Evolutionary conservation across 2,113 vertebrate genomes (phyloP), one percentile per base, ranked within the genome.

Genomic region (Nettapus auritus): DNA sequence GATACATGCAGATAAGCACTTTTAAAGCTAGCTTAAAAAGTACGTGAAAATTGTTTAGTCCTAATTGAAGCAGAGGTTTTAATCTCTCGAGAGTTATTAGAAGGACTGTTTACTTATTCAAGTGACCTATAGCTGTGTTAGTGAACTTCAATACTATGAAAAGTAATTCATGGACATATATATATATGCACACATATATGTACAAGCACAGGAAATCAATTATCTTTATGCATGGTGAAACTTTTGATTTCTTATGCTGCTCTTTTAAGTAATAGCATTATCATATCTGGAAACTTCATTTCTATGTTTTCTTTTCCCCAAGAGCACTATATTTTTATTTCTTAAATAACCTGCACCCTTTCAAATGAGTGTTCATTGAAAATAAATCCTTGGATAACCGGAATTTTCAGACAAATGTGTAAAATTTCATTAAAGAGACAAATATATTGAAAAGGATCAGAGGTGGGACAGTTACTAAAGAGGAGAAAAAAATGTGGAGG

Each of bases 371-470:
- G 14, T 44, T 86, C 55, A 67, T 53, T 88, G 64, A 71, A 94
- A 87, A 71, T 25, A 78, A 92, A 89, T 82, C 64, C 38, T 84
- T 82, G 74, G 42, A 73, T 86, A 92, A 81, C 33, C 26, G 5
- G 11, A 86, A 67, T 48, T 86, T 34, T 90, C 77, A 94, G 75
- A 38, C 48, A 92, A 34, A 42, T 56, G 38, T 52, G 33, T 81
- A 92, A 88, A 96, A 90, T 86, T 86, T 90, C 42, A 64, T 68
- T 75, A 95, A 86, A 75, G n/a, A 79, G 83, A 76, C 31, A 78
- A 90, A 71, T 63, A 44, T 8, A 86, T 34, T 71, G 69, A 75
- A 82, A 86, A 93, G 59, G 46, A 89, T 92, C 74, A 68, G 48
- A 89, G 77, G 25, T 40, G 20, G 60, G 44, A 84, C 48, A 85